phyloP scores from a whole-genome alignment of 2,113 vertebrate species.

The Erinaceus europaeus region DNA sequence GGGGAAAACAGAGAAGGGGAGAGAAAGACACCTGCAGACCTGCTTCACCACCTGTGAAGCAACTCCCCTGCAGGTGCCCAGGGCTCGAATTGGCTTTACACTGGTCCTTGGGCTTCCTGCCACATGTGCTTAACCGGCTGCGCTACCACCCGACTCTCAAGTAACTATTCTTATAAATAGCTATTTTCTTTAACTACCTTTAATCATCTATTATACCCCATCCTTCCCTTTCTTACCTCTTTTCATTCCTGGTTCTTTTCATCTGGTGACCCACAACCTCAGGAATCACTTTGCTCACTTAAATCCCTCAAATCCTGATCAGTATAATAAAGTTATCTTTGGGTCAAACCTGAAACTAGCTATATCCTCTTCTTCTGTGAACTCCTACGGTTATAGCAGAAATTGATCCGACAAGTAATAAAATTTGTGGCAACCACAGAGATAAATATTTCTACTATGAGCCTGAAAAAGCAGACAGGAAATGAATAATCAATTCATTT shows the following conservation, averaged over 20 bases:
- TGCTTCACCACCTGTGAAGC: too few relatives aligned
- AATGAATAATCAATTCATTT: neutral
- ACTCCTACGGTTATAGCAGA: neutral
- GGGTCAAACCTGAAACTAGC: neutral
- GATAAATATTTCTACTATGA: neutral
- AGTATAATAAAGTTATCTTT: neutral
- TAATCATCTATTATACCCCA: neutral
- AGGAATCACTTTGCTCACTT: slow-evolving; percentile 3
- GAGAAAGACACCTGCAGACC: too few relatives aligned
- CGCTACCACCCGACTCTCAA: too few relatives aligned
- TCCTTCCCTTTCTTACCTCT: neutral
- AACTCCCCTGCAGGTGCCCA: too few relatives aligned
- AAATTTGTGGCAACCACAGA: neutral
- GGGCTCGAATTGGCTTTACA: too few relatives aligned
- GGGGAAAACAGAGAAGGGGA: too few relatives aligned
- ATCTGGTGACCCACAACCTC: neutral
- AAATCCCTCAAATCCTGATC: neutral
- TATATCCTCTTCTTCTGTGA: neutral
- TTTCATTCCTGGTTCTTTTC: neutral
- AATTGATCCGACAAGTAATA: neutral
- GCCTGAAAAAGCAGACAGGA: neutral
- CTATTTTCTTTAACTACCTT: neutral
- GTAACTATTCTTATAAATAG: neutral
- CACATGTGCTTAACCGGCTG: too few relatives aligned
- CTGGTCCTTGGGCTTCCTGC: too few relatives aligned